These are phyloP conservation scores for Ameiurus melas DNA, from an alignment of 2,113 vertebrate species.

Conservation along the genomic window DNA sequence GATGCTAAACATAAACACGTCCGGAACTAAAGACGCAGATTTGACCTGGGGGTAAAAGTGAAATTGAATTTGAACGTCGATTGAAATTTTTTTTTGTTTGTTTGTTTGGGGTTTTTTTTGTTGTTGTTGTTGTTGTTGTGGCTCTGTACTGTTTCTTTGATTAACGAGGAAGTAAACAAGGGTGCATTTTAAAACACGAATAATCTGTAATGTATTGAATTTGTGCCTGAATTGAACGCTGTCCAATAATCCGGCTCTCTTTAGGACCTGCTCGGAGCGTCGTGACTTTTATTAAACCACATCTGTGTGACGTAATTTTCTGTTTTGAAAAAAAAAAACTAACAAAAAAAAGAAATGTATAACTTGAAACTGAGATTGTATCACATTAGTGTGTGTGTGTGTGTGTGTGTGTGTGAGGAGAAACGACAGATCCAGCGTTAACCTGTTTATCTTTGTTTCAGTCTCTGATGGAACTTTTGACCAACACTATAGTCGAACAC, in stretches of 20 bases:
- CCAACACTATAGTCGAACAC: too few species aligned
- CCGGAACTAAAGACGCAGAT: too few species aligned
- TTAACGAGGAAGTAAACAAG: neutral
- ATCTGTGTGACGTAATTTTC: neutral
- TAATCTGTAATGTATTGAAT: neutral
- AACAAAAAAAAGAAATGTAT: neutral
- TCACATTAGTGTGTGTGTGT: neutral
- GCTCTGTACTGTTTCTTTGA: neutral
- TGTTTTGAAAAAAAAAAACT: neutral
- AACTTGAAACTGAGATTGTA: neutral
- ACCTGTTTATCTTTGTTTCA: neutral
- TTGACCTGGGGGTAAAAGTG: neutral
- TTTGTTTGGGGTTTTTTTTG: too few species aligned
- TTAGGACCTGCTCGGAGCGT: neutral
- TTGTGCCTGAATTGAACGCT: neutral
- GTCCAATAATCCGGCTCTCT: neutral
- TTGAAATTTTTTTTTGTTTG: too few species aligned
- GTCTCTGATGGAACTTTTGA: conserved; percentile 15
- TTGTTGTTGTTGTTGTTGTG: too few species aligned
- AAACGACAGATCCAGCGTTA: neutral
- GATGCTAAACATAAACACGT: neutral
- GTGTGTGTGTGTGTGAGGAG: neutral
- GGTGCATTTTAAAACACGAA: neutral
- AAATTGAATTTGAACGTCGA: neutral
- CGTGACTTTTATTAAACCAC: neutral